Conservation (phyloP, 2,888 invertebrate genomes). For the Hyposoter dolosus region DNA sequence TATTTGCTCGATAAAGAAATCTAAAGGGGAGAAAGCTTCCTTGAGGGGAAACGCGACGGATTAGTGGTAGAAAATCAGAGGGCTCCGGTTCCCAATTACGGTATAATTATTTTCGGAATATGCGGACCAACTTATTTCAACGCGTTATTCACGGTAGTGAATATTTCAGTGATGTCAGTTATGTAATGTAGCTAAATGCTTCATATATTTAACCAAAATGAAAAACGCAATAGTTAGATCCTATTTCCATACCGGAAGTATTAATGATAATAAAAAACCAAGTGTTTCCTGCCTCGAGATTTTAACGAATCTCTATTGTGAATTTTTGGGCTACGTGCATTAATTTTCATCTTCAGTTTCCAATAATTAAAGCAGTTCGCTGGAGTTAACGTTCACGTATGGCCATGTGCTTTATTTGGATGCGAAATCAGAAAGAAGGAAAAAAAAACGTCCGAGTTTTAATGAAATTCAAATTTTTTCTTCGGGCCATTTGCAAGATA, state of each 20-base stretch:
- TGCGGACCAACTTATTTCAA: conserved; percentile 66
- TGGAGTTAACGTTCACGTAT: no score
- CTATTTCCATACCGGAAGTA: neutral
- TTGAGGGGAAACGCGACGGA: neutral
- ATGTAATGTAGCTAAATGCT: neutral
- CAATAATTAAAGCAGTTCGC: neutral
- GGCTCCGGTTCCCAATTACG: conserved; percentile 76
- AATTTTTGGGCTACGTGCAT: neutral
- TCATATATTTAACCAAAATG: neutral
- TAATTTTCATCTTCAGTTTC: no score
- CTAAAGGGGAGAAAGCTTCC: conserved; percentile 4
- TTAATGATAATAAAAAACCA: conserved; percentile 27
- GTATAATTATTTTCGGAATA: conserved; percentile 75
- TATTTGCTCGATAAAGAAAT: conserved; percentile 12
- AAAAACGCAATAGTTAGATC: no score
- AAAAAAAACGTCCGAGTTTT: no score
- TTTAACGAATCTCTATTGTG: neutral
- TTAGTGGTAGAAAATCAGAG: neutral
- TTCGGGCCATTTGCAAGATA: neutral
- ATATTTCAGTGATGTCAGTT: neutral
- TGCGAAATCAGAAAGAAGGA: no score
- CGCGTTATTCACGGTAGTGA: conserved; percentile 1
- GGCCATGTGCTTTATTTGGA: no score
- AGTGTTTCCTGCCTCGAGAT: no score
- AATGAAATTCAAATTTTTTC: no score